Conservation (phyloP, 2,113 vertebrate species). For the Ondatra zibethicus region DNA sequence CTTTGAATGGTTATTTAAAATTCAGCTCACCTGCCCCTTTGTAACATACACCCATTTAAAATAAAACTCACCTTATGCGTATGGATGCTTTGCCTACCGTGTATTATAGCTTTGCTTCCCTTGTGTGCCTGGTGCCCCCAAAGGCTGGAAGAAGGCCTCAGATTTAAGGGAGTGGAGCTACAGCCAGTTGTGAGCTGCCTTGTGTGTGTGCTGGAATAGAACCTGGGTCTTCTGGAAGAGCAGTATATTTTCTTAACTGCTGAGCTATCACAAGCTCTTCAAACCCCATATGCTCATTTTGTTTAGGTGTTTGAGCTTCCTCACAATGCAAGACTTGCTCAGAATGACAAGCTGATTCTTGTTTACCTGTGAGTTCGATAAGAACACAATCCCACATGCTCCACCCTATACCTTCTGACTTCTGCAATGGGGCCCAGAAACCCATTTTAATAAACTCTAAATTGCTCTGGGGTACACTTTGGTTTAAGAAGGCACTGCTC, state of each 20-base stretch:
- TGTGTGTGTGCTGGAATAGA: neutral
- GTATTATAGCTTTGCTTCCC: neutral
- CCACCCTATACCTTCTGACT: neutral
- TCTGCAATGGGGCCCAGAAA: neutral
- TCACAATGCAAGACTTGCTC: neutral
- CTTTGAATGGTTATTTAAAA: neutral
- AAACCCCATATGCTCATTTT: neutral
- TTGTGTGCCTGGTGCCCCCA: neutral
- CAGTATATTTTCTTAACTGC: neutral
- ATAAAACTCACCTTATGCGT: neutral
- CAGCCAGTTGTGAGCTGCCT: neutral
- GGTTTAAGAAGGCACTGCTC: neutral
- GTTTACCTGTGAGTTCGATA: neutral
- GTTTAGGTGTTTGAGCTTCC: neutral
- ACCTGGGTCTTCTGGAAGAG: neutral
- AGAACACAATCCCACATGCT: neutral
- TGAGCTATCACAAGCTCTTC: neutral
- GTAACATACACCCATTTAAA: neutral
- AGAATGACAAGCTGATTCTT: neutral
- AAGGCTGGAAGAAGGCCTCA: neutral
- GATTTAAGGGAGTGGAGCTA: neutral
- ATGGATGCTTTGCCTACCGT: neutral
- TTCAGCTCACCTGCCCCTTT: neutral
- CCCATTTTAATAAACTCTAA: neutral
- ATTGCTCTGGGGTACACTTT: neutral